Percentiles rank a stretch among this genome's conserved stretches.
These are phyloP conservation scores for Timema podura DNA, from an alignment of 2,888 invertebrate genomes.

Conservation along the genomic window DNA sequence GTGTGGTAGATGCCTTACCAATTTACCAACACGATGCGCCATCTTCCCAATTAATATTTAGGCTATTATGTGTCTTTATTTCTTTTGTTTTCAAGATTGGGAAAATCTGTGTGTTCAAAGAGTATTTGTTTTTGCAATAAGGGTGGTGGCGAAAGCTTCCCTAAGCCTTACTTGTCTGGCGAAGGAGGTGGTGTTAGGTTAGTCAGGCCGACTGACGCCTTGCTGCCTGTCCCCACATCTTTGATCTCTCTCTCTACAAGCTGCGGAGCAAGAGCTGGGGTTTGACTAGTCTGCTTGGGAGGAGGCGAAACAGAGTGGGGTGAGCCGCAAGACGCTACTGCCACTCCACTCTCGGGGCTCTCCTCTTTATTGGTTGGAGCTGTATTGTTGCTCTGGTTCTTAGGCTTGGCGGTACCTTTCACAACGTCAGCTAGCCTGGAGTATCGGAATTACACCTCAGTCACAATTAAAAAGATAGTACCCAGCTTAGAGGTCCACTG, in stretches of 20 bases:
- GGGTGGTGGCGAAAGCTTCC: no score
- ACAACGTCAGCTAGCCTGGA: conserved; percentile 61
- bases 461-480: background rate
- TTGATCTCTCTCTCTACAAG: conserved; percentile 24
- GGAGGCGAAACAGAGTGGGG: conserved; percentile 25
- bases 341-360: conserved; percentile 9
- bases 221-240: conserved; percentile 23
- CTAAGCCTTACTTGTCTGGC: conserved; percentile 59
- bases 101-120: no score
- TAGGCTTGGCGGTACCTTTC: conserved; percentile 64
- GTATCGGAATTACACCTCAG: background rate
- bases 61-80: no score
- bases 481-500: conserved; percentile 26
- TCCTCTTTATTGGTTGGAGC: no score
- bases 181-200: conserved; percentile 56
- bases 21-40: no score
- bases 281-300: conserved; percentile 35
- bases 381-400: conserved; percentile 40
- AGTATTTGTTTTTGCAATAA: no score
- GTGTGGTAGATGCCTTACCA: no score
- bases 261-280: background rate
- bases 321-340: conserved; percentile 13
- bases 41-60: no score
- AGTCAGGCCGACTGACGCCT: conserved; percentile 43
- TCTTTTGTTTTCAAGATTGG: no score